These are phyloP conservation scores for Malaclemys terrapin DNA, from an alignment of 2,113 vertebrate species.

Conservation along the genomic window DNA sequence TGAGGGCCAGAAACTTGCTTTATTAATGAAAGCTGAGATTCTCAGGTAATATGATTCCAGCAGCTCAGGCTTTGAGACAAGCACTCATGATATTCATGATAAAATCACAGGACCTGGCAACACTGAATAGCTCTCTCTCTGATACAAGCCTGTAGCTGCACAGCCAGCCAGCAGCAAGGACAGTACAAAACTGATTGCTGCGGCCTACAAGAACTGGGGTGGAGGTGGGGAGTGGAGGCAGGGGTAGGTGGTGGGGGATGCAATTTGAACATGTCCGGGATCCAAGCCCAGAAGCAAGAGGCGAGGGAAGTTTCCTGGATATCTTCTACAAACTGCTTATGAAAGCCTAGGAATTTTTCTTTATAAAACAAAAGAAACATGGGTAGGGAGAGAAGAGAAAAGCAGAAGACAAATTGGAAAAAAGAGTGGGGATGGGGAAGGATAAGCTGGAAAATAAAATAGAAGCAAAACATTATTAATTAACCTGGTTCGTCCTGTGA, in stretches of 20 bases:
- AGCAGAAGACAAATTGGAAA: not conserved
- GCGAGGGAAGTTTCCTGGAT: not conserved
- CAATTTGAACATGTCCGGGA: not conserved
- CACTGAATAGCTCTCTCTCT: not conserved
- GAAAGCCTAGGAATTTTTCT: not conserved
- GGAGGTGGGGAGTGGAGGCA: not conserved
- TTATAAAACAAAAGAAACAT: not conserved
- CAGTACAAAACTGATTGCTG: not conserved
- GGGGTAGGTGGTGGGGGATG: not conserved
- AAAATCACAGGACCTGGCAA: not conserved
- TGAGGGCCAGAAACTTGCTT: not conserved
- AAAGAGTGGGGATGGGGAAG: not conserved
- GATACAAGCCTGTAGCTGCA: not conserved
- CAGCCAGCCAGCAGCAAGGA: not conserved
- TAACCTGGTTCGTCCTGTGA: rapidly evolving
- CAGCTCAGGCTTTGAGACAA: no score
- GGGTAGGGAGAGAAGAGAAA: rapidly evolving
- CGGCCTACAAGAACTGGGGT: not conserved
- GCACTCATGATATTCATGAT: not conserved
- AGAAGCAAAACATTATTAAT: not conserved
- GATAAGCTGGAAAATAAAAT: not conserved
- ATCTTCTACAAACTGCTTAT: not conserved
- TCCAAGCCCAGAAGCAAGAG: not conserved
- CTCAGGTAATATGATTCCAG: not conserved
- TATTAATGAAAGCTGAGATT: not conserved